Conservation (phyloP, 2,113 vertebrate genomes). For the Irena cyanogastra region DNA sequence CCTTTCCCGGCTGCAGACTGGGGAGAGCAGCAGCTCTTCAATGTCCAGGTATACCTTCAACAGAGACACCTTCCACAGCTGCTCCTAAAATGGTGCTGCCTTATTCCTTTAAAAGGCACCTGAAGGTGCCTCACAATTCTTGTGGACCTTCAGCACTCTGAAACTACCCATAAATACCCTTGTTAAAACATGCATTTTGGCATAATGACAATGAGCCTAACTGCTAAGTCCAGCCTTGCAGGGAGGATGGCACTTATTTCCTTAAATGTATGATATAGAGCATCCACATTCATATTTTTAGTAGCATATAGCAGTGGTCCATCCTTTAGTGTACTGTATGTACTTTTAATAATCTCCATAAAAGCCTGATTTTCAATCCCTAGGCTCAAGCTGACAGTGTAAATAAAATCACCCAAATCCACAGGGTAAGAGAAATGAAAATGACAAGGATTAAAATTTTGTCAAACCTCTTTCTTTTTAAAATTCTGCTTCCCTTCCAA, state of each 20-base stretch:
- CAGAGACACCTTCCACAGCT: not conserved
- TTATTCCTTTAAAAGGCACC: not conserved
- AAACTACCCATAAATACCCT: conserved; percentile 45
- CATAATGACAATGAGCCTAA: conserved; percentile 11
- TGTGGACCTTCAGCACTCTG: not conserved
- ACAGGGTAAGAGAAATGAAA: conserved; percentile 97
- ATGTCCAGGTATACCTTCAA: not conserved
- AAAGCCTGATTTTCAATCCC: conserved; percentile 98
- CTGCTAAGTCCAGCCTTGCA: conserved; percentile 61
- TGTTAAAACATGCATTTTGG: conserved; percentile 39
- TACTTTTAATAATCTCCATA: conserved; percentile 95
- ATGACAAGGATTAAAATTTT: conserved; percentile 94
- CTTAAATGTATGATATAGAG: conserved; percentile 47
- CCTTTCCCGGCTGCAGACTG: not conserved
- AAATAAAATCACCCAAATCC: conserved; percentile 99
- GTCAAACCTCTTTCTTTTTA: conserved; percentile 87
- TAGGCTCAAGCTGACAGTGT: conserved; percentile 98
- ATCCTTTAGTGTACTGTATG: conserved; percentile 80
- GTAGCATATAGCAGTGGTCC: conserved; percentile 67
- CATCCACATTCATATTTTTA: conserved; percentile 72
- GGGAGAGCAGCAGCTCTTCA: not conserved
- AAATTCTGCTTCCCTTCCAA: conserved; percentile 84
- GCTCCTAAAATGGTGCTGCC: not conserved
- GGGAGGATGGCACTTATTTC: conserved; percentile 60
- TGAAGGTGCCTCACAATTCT: not conserved